Evolutionary conservation across 2,797 vertebrate genomes (phyloP).

Genomic region (Melanotaenia pygmaea): DNA sequence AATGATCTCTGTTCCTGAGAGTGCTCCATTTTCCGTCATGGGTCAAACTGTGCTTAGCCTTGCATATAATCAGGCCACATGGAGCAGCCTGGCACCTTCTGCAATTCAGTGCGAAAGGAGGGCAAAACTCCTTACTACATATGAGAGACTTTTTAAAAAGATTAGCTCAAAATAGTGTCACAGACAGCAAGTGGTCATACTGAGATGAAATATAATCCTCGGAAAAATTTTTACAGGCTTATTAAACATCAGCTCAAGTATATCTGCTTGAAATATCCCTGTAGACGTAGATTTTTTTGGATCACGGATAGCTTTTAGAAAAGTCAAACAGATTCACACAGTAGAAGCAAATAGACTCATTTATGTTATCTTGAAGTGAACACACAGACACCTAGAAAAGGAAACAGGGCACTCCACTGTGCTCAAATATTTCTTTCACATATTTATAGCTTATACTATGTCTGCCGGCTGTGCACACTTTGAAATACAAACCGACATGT

Average conservation of each 20-base stretch:
- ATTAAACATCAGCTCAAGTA: constrained; percentile 34
- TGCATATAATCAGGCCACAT: constrained; percentile 78
- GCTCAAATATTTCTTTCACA: constrained; percentile 46
- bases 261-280: constrained; percentile 33
- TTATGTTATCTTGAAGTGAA: constrained; percentile 5
- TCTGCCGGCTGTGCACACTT: constrained; percentile 26
- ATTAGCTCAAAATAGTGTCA: constrained; percentile 50
- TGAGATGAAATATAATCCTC: constrained; percentile 57
- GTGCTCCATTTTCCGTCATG: constrained; percentile 68
- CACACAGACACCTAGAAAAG: constrained; percentile 36
- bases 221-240: constrained; percentile 36
- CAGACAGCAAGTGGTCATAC: constrained; percentile 19
- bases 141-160: constrained; percentile 42
- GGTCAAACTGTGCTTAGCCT: constrained; percentile 80
- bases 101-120: constrained; percentile 55
- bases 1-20: constrained; percentile 48
- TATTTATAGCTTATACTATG: constrained; percentile 38
- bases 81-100: constrained; percentile 68
- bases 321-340: constrained; percentile 2
- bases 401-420: constrained; percentile 9
- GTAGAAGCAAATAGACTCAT: neutral
- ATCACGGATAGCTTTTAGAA: constrained; percentile 7
- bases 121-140: constrained; percentile 37
- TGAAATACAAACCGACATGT: constrained; percentile 33
- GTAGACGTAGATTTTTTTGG: constrained; percentile 11